Conservation (phyloP, 2,113 vertebrate genomes). For the Thinocorus orbignyianus region DNA sequence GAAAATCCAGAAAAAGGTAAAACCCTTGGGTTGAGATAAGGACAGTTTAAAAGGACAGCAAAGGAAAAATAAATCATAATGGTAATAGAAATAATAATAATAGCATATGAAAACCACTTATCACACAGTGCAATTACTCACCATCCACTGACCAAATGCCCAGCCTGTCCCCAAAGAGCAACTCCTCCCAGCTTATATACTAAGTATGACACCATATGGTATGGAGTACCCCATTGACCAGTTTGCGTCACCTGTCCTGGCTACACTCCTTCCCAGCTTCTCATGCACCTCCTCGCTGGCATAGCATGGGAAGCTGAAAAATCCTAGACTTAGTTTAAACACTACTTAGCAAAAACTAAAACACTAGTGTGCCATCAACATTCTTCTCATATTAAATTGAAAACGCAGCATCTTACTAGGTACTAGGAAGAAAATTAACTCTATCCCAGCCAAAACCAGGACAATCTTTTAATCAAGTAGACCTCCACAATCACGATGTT, state of each 20-base stretch:
- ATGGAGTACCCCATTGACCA: neutral
- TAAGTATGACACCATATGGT: neutral
- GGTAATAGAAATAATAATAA: neutral
- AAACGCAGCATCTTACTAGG: neutral
- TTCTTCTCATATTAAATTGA: neutral
- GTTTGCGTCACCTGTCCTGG: neutral
- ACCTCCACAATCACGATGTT: neutral
- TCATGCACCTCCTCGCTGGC: neutral
- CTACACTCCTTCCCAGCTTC: neutral
- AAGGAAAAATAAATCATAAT: neutral
- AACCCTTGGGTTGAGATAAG: neutral
- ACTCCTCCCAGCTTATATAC: neutral
- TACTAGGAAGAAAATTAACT: neutral
- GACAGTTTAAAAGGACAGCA: neutral
- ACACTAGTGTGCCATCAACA: neutral
- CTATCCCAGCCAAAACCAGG: neutral
- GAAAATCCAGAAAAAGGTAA: neutral
- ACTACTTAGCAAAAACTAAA: neutral
- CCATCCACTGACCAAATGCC: neutral
- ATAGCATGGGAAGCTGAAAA: neutral
- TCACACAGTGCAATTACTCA: neutral
- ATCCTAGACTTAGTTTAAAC: neutral
- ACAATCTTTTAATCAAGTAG: neutral
- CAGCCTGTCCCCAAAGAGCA: neutral
- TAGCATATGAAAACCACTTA: neutral